Base-by-base conservation (phyloP, 1,140 invertebrate genomes). In the Carposina sasakii region DNA sequence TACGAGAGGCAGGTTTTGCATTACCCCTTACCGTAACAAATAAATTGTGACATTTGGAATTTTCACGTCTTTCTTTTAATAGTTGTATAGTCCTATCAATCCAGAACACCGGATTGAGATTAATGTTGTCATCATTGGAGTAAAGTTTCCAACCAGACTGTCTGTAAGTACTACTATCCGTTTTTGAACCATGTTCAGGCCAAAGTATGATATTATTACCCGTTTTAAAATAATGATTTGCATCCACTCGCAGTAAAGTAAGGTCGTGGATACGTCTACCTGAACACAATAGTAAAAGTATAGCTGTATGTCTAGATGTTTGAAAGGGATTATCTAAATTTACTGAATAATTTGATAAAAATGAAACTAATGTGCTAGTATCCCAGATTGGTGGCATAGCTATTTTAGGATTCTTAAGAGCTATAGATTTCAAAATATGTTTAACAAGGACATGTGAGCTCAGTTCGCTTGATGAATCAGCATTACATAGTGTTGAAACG, bases 181-280 rank as follows among this genome's bases (percentile, higher is more conserved):
- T 63, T 54, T 66, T 67, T 22, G 60, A 67, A 3, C 57, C 60
- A 48, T 60, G 60, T 15, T 33, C n/a, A 20, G 60, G 60, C 60
- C 60, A 63, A 31, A 63, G 56, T 8, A 57, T 43, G 17, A 67
- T 54, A 41, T 23, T 24, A 34, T 58, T 43, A 26, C 46, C 30
- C 20, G 20, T 12, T 43, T 23, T 56, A 28, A 30, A 44, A 17
- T 47, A 65, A 48, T 62, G 53, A 0, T 39, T 30, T n/a, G 17
- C 10, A 20, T 55, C 56, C 28, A 55, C 28, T 26, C 30, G 16
- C n/a, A 66, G 41, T 2, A 60, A 21, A 5, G 57, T 60, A 24
- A 64, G 34, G 21, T 63, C 51, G 22, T 63, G 54, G 6, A 63
- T 42, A 15, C 58, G 34, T 5, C 57, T 37, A 13, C 40, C 57